Evolutionary conservation across 2,888 invertebrate genomes (phyloP).

Genomic region (Acrocera orbiculus): DNA sequence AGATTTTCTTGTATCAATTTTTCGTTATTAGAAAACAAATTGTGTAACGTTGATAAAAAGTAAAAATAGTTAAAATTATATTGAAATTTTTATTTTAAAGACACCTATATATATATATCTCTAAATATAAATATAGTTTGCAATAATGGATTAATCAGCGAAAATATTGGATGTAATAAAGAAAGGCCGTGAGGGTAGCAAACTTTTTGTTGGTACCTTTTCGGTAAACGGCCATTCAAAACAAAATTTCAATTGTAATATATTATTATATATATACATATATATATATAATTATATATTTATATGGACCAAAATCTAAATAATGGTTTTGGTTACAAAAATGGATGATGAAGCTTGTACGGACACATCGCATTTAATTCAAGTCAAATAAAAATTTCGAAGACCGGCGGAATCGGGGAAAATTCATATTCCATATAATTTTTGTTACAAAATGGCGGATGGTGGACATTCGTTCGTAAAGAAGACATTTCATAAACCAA

Average conservation of each 20-base stretch:
- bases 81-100: no score
- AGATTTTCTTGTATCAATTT: conserved; percentile 8
- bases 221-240: conserved; percentile 7
- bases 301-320: not conserved
- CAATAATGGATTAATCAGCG: no score
- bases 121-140: no score
- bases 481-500: conserved; percentile 99
- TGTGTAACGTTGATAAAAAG: no score
- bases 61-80: no score
- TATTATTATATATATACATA: not conserved
- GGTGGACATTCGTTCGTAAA: conserved; percentile 97
- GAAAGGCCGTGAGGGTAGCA: conserved; percentile 10
- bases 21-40: no score
- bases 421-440: conserved; percentile 17
- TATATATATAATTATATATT: no score
- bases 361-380: conserved; percentile 20
- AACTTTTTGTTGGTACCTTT: conserved; percentile 10
- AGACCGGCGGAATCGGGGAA: conserved; percentile 20
- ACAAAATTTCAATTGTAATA: no score
- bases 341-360: conserved; percentile 18
- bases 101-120: no score
- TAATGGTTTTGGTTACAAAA: conserved; percentile 11
- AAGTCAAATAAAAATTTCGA: conserved; percentile 20
- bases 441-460: conserved; percentile 32
- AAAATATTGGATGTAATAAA: no score